Evolutionary conservation across 2,797 vertebrate species (phyloP).

Genomic region (Anabas testudineus): DNA sequence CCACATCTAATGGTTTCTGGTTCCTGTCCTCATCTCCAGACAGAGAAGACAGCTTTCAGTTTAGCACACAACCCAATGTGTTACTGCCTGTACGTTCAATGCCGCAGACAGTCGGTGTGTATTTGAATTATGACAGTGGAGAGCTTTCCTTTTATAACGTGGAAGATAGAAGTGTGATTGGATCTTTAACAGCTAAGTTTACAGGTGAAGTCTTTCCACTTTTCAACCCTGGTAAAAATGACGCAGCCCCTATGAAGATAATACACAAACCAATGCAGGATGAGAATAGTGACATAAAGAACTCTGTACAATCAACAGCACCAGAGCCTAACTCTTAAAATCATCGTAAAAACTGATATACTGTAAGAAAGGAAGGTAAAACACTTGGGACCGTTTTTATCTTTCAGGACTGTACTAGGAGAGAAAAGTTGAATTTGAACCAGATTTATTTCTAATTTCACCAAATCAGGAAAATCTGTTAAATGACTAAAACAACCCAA

Average conservation of each 20-base stretch:
- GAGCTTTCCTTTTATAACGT: slow-evolving; percentile 72
- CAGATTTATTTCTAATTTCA: too few relatives aligned
- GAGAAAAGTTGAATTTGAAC: too few relatives aligned
- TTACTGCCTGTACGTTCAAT: rapidly evolving
- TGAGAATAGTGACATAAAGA: rapidly evolving
- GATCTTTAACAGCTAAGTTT: slow-evolving; percentile 44
- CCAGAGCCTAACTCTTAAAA: background rate
- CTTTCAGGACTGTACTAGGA: background rate
- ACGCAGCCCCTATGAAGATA: slow-evolving; percentile 1
- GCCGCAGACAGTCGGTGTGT: slow-evolving; percentile 65
- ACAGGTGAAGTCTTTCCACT: slow-evolving; percentile 61
- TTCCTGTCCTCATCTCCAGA: slow-evolving; percentile 67
- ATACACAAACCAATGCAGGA: rapidly evolving
- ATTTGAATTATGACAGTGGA: slow-evolving; percentile 49
- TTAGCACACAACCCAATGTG: slow-evolving; percentile 37
- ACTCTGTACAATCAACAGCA: background rate
- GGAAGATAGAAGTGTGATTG: slow-evolving; percentile 21
- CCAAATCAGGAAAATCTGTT: too few relatives aligned
- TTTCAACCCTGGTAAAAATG: slow-evolving; percentile 75
- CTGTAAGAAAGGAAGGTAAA: background rate
- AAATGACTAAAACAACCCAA: too few relatives aligned
- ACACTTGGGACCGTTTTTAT: background rate
- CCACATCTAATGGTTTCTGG: slow-evolving; percentile 59
- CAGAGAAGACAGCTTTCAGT: background rate
- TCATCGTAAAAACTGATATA: background rate